Base-by-base conservation (phyloP, 2,113 vertebrate genomes). In the Nematolebias whitei region DNA sequence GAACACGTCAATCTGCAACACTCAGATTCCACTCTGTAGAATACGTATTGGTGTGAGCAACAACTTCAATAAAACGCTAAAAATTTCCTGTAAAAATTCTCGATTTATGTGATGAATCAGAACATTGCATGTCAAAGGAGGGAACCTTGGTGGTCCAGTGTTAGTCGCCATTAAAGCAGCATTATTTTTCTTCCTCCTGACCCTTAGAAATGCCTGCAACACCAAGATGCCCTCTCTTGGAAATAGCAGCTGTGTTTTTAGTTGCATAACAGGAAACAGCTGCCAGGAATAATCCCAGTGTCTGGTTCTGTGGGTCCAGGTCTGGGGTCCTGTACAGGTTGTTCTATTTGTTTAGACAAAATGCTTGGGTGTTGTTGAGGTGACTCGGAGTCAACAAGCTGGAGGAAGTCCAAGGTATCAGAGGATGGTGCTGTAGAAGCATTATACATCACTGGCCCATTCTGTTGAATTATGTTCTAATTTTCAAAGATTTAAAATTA, bases 261-360 rank as follows among this genome's bases (percentile, higher is more conserved):
- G 90, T 93, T 93, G 90, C 88, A 87, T 88, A 92, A 92, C 90
- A 92, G 93, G 92, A 94, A 94, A 90, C 91, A 93, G 92, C 92
- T 94, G 93, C 89, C 87, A 90, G 86, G 82, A 81, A 78, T 70
- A 69, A 85, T 84, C 80, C 83, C 50, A 86, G 63, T 69, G 84
- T 84, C 76, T 76, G 82, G 75, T 77, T 90, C 72, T 80, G 58
- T 66, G 47, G 76, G 71, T 55, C 78, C 23, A 45, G 61, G 54
- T 72, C 68, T 77, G 76, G 83, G 86, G 83, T 87, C 78, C 82
- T 85, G 86, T 87, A 88, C 84, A 90, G 90, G 88, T 88, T 76
- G 69, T 76, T 24, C 26, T 85, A 85, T 83, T 92, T 90, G 86
- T 89, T 90, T 88, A 69, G 71, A 85, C 75, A 88, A 78, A 77